Evolutionary conservation across 1,140 invertebrate genomes (phyloP).

Genomic region (Eupristina koningsbergeri): DNA sequence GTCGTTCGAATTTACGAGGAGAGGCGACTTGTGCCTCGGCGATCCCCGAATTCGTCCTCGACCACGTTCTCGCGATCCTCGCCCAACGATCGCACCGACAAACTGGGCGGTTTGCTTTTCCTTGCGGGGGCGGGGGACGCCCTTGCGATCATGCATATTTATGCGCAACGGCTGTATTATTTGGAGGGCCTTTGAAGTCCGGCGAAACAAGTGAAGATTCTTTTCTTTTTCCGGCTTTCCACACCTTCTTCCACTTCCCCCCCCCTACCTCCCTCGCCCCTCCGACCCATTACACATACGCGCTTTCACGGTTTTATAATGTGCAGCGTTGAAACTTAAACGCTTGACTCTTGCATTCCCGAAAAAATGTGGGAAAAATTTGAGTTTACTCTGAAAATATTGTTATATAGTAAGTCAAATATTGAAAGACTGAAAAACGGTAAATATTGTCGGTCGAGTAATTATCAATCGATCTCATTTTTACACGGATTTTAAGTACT

Average conservation of each 20-base stretch:
- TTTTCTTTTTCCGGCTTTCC: too few species aligned
- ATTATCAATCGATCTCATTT: constrained; percentile 18
- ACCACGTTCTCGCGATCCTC: background rate
- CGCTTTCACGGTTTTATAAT: background rate
- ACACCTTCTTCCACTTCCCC: too few species aligned
- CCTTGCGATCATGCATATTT: constrained; percentile 5
- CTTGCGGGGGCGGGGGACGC: background rate
- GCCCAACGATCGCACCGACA: background rate
- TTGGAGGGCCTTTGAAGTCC: background rate
- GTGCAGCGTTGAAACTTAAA: background rate
- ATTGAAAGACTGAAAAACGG: constrained; percentile 11
- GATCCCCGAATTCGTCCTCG: background rate
- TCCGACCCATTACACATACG: too few species aligned
- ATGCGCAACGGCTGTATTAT: background rate
- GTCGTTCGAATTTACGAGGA: constrained; percentile 15
- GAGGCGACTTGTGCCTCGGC: background rate
- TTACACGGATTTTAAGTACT: background rate
- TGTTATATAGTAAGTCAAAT: constrained; percentile 15
- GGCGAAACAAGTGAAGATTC: background rate
- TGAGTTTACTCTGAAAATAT: constrained; percentile 19
- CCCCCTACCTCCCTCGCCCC: too few species aligned
- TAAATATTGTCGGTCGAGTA: constrained; percentile 1
- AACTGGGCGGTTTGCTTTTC: constrained; percentile 8
- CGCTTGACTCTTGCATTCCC: background rate
- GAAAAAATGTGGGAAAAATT: background rate